Base-by-base conservation (phyloP, 2,113 vertebrate species). In the Lucifuga dentata region DNA sequence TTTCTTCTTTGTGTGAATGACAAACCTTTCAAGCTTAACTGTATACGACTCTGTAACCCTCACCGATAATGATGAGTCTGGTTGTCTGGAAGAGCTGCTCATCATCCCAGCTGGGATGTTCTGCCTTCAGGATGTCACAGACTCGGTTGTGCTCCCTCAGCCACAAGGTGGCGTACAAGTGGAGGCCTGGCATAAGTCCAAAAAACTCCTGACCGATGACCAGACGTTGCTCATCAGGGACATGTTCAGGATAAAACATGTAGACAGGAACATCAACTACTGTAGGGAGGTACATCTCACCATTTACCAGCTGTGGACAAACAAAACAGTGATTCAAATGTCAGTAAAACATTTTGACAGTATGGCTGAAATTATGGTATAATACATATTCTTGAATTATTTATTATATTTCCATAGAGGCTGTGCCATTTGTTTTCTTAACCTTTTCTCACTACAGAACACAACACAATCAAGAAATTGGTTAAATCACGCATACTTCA, bases 41-140 rank as follows among this genome's bases (percentile, higher is more conserved):
- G 2, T 10, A 3, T 15, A 3, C 24, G 6, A 19, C 8, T 6
- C 12, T 8, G 24, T 7, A 5, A 1, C 24, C 5, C 89, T 91
- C 88, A 99, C 97, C 97, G 3, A 97, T 98, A 51, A 99, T 93
- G 75, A 99, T 93, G 81, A 99, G 96, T 26, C 97, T 92, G 1
- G 95, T 23, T 0, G 97, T 99, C 88, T 99, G 97, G 90, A 98
- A 99, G 40, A 99, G 94, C 89, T 98, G 97, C 83, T 99, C 97
- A 0, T 99, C 97, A 0, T 69, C 90, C 97, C 97, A 99, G 50
- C 91, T 94, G 0, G 97, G 96, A 50, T 98, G 97, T 1, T 97
- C 96, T 9, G 29, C 45, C 64, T 93, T 94, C 63, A 99, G 90
- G 41, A 98, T n/a, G 78, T 97, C 95, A 2, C 97, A 98, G 60